These are phyloP conservation scores for Spodoptera frugiperda DNA, from an alignment of 1,140 invertebrate species.

Conservation along the genomic window DNA sequence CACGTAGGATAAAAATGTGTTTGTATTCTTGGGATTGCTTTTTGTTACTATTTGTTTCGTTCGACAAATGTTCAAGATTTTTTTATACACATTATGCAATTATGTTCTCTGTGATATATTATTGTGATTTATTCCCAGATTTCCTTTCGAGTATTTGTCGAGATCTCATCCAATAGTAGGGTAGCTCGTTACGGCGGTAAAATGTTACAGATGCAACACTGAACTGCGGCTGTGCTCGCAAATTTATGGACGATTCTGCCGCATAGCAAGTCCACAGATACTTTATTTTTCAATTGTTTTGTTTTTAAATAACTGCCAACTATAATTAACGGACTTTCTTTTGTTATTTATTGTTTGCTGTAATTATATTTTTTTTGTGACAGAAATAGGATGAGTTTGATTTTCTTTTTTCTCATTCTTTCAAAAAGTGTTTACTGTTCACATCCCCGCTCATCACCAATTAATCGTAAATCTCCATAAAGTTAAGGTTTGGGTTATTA, in stretches of 20 bases:
- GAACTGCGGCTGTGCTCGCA: conserved; percentile 20
- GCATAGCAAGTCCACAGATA: conserved; percentile 28
- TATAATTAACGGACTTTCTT: conserved; percentile 13
- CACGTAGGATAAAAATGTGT: no score
- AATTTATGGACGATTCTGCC: conserved; percentile 50
- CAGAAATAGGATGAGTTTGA: no score
- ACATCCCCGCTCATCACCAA: no score
- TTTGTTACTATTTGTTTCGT: no score
- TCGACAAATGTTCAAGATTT: no score
- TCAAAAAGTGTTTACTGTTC: no score
- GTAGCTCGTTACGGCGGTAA: conserved; percentile 44
- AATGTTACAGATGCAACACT: conserved; percentile 48
- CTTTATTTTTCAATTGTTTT: conserved; percentile 24
- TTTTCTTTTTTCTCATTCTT: no score
- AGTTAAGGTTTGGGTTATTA: no score
- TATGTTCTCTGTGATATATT: no score
- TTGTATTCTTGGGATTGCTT: no score
- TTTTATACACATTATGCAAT: no score
- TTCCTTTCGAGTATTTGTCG: background rate
- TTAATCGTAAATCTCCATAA: no score
- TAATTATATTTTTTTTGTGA: background rate
- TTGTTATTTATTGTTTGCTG: background rate
- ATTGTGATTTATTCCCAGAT: background rate
- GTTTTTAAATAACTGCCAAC: conserved; percentile 19
- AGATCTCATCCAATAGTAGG: conserved; percentile 11